These are phyloP conservation scores for Tichodroma muraria DNA, from an alignment of 2,113 vertebrate genomes.

Conservation along the genomic window DNA sequence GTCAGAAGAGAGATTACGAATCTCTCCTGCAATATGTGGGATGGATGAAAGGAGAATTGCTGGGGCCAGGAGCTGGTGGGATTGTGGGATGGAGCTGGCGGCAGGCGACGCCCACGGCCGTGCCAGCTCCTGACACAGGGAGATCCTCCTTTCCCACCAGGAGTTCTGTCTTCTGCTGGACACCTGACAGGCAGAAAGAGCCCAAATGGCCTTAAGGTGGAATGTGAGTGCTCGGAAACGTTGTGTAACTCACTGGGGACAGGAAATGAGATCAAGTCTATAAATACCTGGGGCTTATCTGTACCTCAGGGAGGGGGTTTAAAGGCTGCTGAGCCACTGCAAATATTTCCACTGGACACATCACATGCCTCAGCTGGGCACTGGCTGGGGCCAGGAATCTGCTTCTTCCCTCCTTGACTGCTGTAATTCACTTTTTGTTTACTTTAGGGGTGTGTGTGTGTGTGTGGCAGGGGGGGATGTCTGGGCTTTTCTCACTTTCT, in stretches of 20 bases:
- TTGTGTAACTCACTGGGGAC: background rate
- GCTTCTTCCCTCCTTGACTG: background rate
- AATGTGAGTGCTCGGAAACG: background rate
- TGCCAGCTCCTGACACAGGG: background rate
- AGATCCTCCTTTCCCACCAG: background rate
- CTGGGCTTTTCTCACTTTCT: background rate
- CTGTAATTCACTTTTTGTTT: background rate
- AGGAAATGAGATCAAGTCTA: constrained; percentile 23
- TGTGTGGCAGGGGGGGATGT: background rate
- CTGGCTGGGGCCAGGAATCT: background rate
- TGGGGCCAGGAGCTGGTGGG: background rate
- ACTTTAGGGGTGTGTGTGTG: background rate
- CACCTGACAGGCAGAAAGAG: background rate
- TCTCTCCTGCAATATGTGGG: background rate
- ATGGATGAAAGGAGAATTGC: too few relatives aligned
- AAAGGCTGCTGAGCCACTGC: background rate
- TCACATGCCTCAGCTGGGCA: background rate
- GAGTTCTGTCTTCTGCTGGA: background rate
- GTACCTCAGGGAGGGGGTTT: background rate
- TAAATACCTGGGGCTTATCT: constrained; percentile 35
- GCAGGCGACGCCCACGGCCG: background rate
- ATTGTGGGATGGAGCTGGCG: accelerated
- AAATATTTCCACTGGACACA: background rate
- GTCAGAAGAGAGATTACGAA: background rate
- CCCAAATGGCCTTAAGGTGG: background rate